Base-by-base conservation (phyloP, 1,140 invertebrate genomes). In the Halictus rubicundus region DNA sequence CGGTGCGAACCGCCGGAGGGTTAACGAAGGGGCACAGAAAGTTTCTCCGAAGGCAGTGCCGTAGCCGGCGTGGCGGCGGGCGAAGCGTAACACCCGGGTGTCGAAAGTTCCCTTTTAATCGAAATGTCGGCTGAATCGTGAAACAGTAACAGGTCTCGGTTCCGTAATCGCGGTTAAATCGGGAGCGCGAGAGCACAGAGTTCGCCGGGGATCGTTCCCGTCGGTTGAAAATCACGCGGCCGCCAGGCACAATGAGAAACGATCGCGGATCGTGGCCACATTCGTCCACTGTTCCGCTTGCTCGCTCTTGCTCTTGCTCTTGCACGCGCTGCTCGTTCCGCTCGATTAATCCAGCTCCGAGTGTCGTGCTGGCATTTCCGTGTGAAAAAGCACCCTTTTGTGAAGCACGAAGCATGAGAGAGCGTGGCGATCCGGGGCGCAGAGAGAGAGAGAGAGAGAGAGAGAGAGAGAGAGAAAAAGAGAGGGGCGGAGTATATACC, bases 371-470 rank as follows among this genome's bases (percentile, higher is more conserved):
- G 74, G 74, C 85, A 76, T 83, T 87, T 87, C 84, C 74, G 77
- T 80, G 85, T 80, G 85, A 87, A 81, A 87, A 87, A 83, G 73
- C 81, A 78, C 71, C 75, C 78, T 83, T 86, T 87, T 73, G 81
- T 78, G 39, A 60, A 73, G 49, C 54, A 68, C 68, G 52, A 71
- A 37, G 8, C 14, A 19, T 6, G 39, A 46, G 42, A 46, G 10
- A 46, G 42, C 42, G 42, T 64, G 57, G 49, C 39, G 68, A 70
- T 21, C 57, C 49, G 42, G 8, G 25, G 19, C 16, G n/a, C 4
- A 0, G 42, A 12, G 10, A 46, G 72, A 63, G 49, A 39, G 63
- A 70, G 23, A 57, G 37, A 9, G 12, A 32, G 12, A n/a, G 52
- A 75, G 7, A 42, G 39, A 39, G 3, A 39, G 37, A 39, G 3